phyloP scores from a whole-genome alignment of 1,140 invertebrate species.

The Whitmania pigra region DNA sequence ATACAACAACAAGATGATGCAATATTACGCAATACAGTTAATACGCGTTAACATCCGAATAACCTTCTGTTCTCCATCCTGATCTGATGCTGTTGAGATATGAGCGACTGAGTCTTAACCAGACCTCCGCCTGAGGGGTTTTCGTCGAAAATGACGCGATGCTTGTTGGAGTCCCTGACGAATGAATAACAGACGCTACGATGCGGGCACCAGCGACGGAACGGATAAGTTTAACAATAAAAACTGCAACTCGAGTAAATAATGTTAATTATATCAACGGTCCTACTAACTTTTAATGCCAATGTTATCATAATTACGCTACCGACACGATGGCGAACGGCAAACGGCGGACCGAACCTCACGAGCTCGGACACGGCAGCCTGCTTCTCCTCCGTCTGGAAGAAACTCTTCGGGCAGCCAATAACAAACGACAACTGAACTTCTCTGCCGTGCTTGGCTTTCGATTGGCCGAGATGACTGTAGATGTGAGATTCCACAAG shows the following conservation, averaged over 20 bases:
- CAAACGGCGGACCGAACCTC: no score
- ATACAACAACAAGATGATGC: no score
- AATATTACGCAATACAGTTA: no score
- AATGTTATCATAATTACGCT: neutral
- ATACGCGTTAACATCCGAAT: constrained; percentile 2
- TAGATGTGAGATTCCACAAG: no score
- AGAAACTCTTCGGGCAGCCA: no score
- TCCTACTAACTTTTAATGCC: no score
- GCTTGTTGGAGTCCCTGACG: constrained; percentile 39
- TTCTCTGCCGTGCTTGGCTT: no score
- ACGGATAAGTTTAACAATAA: no score
- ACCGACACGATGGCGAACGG: neutral
- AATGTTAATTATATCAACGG: neutral
- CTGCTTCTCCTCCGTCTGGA: no score
- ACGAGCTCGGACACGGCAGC: no score
- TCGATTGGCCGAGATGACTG: no score
- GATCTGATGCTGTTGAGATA: constrained; percentile 40
- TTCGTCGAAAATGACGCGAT: constrained; percentile 37
- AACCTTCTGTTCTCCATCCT: constrained; percentile 33
- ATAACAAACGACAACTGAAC: no score
- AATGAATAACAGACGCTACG: neutral
- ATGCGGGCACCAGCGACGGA: neutral
- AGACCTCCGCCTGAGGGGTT: constrained; percentile 28
- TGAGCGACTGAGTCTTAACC: constrained; percentile 35
- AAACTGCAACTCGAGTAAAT: neutral